These are phyloP conservation scores for Ophiothrix spiculata DNA, from an alignment of 35 echinoderm and acorn worm species.

Conservation along the genomic window DNA sequence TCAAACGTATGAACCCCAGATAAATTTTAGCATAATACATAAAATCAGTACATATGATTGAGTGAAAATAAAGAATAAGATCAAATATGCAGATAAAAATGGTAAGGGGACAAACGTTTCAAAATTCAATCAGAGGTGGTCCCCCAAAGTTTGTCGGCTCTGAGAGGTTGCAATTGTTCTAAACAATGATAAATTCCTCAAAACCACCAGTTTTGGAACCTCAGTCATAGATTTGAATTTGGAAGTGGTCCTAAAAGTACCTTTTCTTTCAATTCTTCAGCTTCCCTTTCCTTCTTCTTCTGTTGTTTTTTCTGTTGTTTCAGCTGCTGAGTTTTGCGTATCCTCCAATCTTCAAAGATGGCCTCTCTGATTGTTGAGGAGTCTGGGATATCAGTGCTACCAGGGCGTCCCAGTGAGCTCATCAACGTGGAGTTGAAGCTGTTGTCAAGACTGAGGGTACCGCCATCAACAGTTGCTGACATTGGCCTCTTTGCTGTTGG, in stretches of 20 bases:
- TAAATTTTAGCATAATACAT: no score
- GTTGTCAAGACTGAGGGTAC: not conserved
- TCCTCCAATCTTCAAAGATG: constrained; percentile 74
- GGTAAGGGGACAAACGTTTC: no score
- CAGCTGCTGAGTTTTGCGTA: constrained; percentile 38
- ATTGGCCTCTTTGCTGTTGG: constrained; percentile 58
- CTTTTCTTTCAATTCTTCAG: constrained; percentile 53
- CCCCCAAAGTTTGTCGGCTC: no score
- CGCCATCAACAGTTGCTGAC: constrained; percentile 11
- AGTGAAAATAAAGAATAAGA: no score
- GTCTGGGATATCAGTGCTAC: constrained; percentile 46
- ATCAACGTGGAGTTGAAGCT: constrained; percentile 37
- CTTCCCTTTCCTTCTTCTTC: constrained; percentile 61
- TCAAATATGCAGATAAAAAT: no score
- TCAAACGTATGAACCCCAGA: no score
- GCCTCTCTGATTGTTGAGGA: constrained; percentile 61
- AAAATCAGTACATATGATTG: no score
- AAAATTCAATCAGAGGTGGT: no score
- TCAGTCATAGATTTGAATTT: not conserved
- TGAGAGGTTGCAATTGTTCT: no score
- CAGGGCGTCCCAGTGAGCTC: not conserved
- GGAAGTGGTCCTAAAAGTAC: no score
- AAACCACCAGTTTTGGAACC: not conserved
- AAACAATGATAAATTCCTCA: no score
- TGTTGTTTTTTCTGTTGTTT: constrained; percentile 35